Evolutionary conservation across 92 coral and sea anemone genomes (phyloP).

Genomic region (Porites cylindrica): DNA sequence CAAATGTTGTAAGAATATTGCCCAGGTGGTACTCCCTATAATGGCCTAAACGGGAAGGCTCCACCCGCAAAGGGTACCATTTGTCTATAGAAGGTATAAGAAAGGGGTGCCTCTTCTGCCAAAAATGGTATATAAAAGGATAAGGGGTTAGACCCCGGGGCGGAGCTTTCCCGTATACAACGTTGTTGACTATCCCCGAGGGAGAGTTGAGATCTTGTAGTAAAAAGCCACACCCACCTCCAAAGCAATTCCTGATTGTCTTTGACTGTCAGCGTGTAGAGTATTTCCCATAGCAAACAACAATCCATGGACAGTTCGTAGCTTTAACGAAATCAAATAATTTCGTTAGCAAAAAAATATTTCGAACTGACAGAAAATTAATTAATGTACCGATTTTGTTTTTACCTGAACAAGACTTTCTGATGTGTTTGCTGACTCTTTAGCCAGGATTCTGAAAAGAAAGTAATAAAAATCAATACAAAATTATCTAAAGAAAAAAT

Average conservation of each 20-base stretch:
- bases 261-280: slow-evolving; percentile 92
- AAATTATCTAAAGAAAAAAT: not conserved
- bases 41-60: too few species aligned
- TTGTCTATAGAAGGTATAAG: too few species aligned
- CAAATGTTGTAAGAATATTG: too few species aligned
- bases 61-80: too few species aligned
- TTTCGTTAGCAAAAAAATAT: not conserved
- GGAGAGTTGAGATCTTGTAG: too few species aligned
- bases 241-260: slow-evolving; percentile 97
- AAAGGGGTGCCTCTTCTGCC: too few species aligned
- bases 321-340: slow-evolving; percentile 43
- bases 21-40: too few species aligned
- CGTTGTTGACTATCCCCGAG: too few species aligned
- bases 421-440: slow-evolving; percentile 88
- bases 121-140: too few species aligned
- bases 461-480: not conserved
- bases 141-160: too few species aligned
- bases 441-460: slow-evolving; percentile 80
- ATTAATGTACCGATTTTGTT: not conserved
- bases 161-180: too few species aligned
- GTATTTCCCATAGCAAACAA: slow-evolving; percentile 96
- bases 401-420: slow-evolving; percentile 95
- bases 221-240: slow-evolving; percentile 67
- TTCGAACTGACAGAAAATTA: not conserved
- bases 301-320: slow-evolving; percentile 90